phyloP scores from a whole-genome alignment of 2,113 vertebrate genomes.

The Ptilorrhoa leucosticta region DNA sequence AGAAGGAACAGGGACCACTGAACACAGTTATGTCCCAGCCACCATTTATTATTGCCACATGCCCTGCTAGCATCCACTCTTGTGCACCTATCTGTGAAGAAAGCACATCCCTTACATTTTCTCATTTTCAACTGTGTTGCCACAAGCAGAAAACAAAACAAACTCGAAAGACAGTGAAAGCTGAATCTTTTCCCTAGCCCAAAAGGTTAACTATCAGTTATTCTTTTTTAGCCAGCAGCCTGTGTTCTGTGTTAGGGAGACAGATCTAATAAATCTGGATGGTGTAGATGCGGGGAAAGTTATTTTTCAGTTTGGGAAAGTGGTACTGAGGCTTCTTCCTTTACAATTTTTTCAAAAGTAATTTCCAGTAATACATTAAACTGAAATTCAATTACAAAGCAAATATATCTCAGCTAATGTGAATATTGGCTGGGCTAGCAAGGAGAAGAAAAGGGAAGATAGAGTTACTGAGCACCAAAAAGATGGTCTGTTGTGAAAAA shows the following conservation, averaged over 20 bases:
- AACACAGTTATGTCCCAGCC: background rate
- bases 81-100: background rate
- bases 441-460: background rate
- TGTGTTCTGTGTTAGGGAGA: background rate
- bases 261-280: background rate
- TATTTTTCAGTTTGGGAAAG: background rate
- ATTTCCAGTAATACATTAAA: conserved; percentile 55
- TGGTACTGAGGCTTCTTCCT: background rate
- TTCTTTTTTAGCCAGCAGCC: background rate
- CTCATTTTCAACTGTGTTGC: background rate
- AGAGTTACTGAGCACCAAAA: background rate
- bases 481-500: background rate
- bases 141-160: background rate
- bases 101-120: background rate
- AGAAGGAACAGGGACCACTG: background rate
- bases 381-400: conserved; percentile 44
- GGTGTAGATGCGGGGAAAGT: background rate
- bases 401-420: conserved; percentile 32
- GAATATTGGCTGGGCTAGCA: background rate
- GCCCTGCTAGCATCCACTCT: background rate
- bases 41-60: background rate
- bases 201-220: background rate
- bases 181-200: background rate
- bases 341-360: background rate
- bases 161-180: background rate